phyloP scores from a whole-genome alignment of 2,888 invertebrate species.

The Aelia acuminata region DNA sequence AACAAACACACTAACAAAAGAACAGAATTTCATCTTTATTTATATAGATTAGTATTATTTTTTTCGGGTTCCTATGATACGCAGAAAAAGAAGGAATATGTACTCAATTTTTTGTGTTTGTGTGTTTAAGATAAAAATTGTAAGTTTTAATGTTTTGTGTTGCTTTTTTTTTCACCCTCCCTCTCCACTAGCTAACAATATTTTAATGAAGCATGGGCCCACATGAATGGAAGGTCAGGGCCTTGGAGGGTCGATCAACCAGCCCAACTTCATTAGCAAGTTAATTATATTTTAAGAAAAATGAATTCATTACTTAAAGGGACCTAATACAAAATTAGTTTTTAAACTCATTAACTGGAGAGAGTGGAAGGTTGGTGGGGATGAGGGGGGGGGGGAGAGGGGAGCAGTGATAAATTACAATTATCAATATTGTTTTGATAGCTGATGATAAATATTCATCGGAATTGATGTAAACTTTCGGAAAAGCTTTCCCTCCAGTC shows the following conservation, averaged over 20 bases:
- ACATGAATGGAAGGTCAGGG: not conserved
- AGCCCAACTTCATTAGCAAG: constrained; percentile 41
- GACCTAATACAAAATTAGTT: constrained; percentile 59
- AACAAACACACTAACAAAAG: too few relatives aligned
- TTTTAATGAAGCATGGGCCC: constrained; percentile 6
- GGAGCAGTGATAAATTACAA: constrained; percentile 60
- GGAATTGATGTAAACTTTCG: constrained; percentile 55
- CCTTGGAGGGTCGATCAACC: not conserved
- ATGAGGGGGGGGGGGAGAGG: too few relatives aligned
- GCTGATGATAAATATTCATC: constrained; percentile 61
- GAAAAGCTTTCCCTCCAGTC: constrained; percentile 30
- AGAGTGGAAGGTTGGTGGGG: not conserved
- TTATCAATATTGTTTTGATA: constrained; percentile 62
- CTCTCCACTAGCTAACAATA: not conserved
- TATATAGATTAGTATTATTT: too few relatives aligned
- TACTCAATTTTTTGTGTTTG: too few relatives aligned
- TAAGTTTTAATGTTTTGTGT: too few relatives aligned
- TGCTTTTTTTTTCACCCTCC: not conserved
- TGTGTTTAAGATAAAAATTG: too few relatives aligned
- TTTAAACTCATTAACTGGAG: constrained; percentile 57
- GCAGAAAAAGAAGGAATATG: too few relatives aligned
- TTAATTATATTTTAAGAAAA: constrained; percentile 60
- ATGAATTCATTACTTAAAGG: constrained; percentile 60
- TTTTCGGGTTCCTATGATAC: too few relatives aligned
- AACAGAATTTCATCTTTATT: too few relatives aligned